These are phyloP conservation scores for Clupea harengus DNA, from an alignment of 2,113 vertebrate genomes.

Conservation along the genomic window DNA sequence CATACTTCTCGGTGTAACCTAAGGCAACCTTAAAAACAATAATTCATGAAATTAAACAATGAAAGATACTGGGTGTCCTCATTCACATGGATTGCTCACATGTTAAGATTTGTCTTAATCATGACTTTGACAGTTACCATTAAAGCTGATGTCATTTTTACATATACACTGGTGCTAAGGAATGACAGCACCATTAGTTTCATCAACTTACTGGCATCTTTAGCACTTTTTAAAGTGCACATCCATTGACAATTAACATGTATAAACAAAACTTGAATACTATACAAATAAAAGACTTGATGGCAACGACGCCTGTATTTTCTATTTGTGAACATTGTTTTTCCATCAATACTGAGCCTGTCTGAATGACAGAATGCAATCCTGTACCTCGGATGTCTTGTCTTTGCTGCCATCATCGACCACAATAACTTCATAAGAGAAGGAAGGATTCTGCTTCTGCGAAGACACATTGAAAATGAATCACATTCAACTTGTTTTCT, in stretches of 20 bases:
- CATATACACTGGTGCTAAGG: neutral
- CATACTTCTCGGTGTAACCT: slow-evolving; percentile 81
- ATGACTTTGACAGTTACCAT: neutral
- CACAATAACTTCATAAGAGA: slow-evolving; percentile 92
- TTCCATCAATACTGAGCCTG: neutral
- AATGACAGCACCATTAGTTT: neutral
- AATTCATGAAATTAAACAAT: neutral
- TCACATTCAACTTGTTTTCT: neutral
- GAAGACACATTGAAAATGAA: slow-evolving; percentile 36
- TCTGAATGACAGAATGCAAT: slow-evolving; percentile 11
- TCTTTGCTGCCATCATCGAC: slow-evolving; percentile 95
- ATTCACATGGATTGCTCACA: neutral
- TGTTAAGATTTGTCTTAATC: neutral
- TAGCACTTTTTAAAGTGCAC: neutral
- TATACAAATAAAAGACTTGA: too few relatives aligned
- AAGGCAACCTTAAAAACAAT: slow-evolving; percentile 77
- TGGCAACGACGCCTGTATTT: too few relatives aligned
- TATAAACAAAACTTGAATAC: neutral
- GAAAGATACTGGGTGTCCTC: too few relatives aligned
- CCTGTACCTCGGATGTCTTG: slow-evolving; percentile 84
- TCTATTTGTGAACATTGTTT: neutral
- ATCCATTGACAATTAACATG: neutral
- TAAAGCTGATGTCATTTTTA: neutral
- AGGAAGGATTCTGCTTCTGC: slow-evolving; percentile 79
- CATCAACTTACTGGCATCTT: neutral